Evolutionary conservation across 1,140 invertebrate species (phyloP).

Genomic region (Brachionus asplanchnoidis): DNA sequence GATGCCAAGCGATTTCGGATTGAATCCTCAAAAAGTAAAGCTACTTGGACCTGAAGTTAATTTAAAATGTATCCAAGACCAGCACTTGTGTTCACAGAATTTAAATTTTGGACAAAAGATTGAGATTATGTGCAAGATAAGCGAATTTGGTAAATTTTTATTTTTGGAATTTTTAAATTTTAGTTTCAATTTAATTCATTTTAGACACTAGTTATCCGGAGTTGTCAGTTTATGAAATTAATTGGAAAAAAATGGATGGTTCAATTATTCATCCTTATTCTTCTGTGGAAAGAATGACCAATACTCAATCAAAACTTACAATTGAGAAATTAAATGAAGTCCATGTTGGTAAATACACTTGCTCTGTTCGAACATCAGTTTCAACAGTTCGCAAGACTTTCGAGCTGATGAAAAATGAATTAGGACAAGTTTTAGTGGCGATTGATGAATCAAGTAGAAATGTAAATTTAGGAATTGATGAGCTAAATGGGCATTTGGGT

Average conservation of each 20-base stretch:
- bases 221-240: not conserved
- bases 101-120: not conserved
- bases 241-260: not conserved
- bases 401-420: not conserved
- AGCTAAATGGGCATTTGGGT: not conserved
- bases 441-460: not conserved
- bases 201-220: conserved; percentile 9
- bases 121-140: not conserved
- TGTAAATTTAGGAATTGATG: not conserved
- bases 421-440: not conserved
- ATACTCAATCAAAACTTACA: not conserved
- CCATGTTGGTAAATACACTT: not conserved
- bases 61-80: not conserved
- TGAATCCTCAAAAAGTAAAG: not conserved
- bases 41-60: conserved; percentile 2
- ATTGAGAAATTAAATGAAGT: not conserved
- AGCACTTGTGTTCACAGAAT: not conserved
- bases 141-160: conserved; percentile 15
- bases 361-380: not conserved
- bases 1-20: conserved; percentile 24
- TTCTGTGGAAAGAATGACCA: not conserved
- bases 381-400: not conserved
- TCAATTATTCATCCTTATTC: not conserved
- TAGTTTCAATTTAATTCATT: not conserved
- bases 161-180: too few species aligned